Evolutionary conservation across 2,113 vertebrate genomes (phyloP), one percentile per base, ranked within the genome.

Genomic region (Elephantulus edwardii): DNA sequence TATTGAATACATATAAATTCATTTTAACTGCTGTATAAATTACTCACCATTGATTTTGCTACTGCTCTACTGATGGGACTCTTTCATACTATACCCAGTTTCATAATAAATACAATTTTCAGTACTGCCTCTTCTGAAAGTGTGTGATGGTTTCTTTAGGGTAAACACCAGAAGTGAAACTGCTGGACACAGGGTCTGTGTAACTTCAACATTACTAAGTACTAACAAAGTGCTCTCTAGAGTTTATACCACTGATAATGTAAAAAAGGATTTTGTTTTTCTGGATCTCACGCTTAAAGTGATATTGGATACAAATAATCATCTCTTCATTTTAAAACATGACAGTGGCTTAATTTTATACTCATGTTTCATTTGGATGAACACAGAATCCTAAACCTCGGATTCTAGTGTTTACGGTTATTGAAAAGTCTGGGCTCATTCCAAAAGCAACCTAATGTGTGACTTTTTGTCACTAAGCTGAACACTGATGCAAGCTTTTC

Each of bases 111-210:
- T n/a, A n/a, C 22, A 52, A 22, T 86, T 90, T 86, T 50, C 35
- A 20, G 3, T 82, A 82, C 58, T 74, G 89, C 66, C 52, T 84
- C 54, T 84, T 89, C 68, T 85, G 56, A 26, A 56, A n/a, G 74
- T 30, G 28, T 86, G 87, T 86, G 56, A 79, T n/a, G 46, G 35
- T n/a, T 77, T 82, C 50, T 82, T 90, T 30, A 86, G 70, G 60
- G n/a, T 75, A 86, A 93, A 82, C 35, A 54, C 22, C 68, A 86
- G 26, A 86, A 90, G 44, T 58, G 56, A 89, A 93, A 79, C 30
- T 58, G n/a, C 50, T 40, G 12, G 48, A 76, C 4, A 40, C 38
- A 82, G 70, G 22, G 28, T 68, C 68, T 82, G 12, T 52, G 28
- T n/a, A 86, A 80, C 54, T 74, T 85, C 3, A 14, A 80, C n/a